These are phyloP conservation scores for Dolomedes plantarius DNA, from an alignment of 2,888 invertebrate genomes.

Conservation along the genomic window DNA sequence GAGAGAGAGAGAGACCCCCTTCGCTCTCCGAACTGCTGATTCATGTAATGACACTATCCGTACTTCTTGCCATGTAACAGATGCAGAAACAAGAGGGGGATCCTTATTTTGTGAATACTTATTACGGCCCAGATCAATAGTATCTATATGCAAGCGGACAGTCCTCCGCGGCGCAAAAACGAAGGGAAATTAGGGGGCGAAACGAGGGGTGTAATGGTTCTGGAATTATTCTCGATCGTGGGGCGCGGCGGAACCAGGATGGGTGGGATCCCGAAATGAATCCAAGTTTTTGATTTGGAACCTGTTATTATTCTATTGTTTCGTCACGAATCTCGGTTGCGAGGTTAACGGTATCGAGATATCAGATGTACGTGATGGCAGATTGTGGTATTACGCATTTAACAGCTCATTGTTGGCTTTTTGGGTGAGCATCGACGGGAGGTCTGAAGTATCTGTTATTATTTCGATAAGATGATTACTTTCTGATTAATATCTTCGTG, in stretches of 20 bases:
- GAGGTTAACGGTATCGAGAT: constrained; percentile 11
- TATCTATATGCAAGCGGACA: background rate
- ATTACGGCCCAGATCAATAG: constrained; percentile 3
- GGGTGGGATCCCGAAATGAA: constrained; percentile 26
- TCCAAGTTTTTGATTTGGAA: constrained; percentile 15
- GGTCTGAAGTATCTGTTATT: background rate
- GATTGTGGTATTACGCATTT: background rate
- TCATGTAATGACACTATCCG: background rate
- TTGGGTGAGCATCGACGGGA: background rate
- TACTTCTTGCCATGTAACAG: background rate
- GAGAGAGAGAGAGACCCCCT: too few species aligned
- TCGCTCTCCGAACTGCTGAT: background rate
- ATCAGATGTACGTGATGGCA: background rate
- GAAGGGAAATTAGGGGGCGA: background rate
- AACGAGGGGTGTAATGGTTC: background rate
- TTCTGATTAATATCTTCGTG: background rate
- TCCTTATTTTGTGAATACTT: background rate
- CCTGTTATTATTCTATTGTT: constrained; percentile 56
- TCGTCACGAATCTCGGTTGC: constrained; percentile 36
- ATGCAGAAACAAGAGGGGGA: background rate
- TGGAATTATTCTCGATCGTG: constrained; percentile 1
- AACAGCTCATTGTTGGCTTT: background rate
- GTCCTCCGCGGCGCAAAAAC: background rate
- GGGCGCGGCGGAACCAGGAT: constrained; percentile 21
- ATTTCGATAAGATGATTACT: background rate